A percentile compares a stretch with the other conserved stretches of the same genome.
These are phyloP conservation scores for Caenorhabditis sulstoni DNA, from an alignment of 2,888 invertebrate species.

Conservation along the genomic window DNA sequence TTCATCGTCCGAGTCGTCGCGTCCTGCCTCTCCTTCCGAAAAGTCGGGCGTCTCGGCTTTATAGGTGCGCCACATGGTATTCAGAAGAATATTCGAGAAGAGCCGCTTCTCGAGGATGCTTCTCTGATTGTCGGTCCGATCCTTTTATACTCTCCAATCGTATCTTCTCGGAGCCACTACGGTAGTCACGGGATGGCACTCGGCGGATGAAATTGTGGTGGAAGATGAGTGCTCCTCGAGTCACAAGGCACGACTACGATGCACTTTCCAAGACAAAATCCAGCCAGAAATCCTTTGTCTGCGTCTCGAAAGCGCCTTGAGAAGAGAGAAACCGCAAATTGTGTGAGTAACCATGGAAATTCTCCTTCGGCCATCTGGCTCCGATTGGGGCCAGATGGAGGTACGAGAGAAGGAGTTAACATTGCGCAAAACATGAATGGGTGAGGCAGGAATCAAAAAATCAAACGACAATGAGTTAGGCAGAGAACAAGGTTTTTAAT, in stretches of 20 bases:
- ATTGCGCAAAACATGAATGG: too few relatives aligned
- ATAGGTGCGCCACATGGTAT: constrained; percentile 54
- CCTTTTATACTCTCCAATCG: constrained; percentile 28
- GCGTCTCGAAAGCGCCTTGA: constrained; percentile 36
- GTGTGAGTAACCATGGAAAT: constrained; percentile 58
- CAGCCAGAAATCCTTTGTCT: constrained; percentile 34
- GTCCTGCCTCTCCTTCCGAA: constrained; percentile 9
- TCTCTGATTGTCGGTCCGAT: not conserved
- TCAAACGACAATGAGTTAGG: too few relatives aligned
- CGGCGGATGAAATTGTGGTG: not conserved
- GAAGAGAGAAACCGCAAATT: constrained; percentile 42
- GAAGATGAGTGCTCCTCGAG: not conserved
- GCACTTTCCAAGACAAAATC: constrained; percentile 3
- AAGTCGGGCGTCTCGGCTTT: constrained; percentile 53
- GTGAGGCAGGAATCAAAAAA: too few relatives aligned
- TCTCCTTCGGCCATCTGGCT: constrained; percentile 15
- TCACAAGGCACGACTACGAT: constrained; percentile 8
- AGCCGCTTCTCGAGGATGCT: not conserved
- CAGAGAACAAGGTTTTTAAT: too few relatives aligned
- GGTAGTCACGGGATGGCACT: constrained; percentile 32
- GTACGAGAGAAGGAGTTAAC: too few relatives aligned
- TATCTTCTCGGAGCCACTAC: constrained; percentile 19
- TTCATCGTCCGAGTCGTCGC: constrained; percentile 28
- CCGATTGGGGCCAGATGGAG: not conserved
- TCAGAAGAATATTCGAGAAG: constrained; percentile 1